A percentile compares a stretch with the other conserved stretches of the same genome.
Evolutionary conservation across 2,797 vertebrate species (phyloP).

Genomic region (Tinamus major): DNA sequence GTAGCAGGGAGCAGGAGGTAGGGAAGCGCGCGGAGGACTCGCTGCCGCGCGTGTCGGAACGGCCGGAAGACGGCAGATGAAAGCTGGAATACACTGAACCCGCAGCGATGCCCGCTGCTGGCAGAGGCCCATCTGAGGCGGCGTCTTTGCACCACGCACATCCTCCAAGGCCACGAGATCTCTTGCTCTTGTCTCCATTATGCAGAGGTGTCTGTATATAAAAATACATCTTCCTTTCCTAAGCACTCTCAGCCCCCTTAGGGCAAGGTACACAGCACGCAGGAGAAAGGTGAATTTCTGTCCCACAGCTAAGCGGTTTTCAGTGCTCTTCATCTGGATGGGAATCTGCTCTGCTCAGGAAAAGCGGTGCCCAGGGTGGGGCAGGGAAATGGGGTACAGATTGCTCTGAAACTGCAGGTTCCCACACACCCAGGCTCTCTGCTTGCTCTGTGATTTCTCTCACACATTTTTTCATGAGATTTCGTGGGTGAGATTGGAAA

Average conservation of each 20-base stretch:
- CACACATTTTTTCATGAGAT: background rate
- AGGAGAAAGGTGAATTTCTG: background rate
- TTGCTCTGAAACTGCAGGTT: background rate
- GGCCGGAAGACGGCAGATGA: background rate
- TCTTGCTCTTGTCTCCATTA: background rate
- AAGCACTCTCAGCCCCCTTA: background rate
- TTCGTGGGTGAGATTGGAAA: fast-evolving
- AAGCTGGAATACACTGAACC: background rate
- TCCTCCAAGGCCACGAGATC: background rate
- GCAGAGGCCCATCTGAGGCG: background rate
- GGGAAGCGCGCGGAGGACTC: background rate
- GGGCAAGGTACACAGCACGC: background rate
- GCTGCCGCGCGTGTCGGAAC: background rate
- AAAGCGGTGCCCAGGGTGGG: background rate
- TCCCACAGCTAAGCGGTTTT: background rate
- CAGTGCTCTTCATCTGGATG: background rate
- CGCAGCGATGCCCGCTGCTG: background rate
- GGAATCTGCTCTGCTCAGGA: fast-evolving
- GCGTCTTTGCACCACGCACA: fast-evolving
- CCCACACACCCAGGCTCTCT: background rate
- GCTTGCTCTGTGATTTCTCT: background rate
- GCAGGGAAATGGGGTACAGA: too few species aligned
- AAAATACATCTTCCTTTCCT: background rate
- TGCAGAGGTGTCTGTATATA: background rate
- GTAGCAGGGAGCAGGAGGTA: background rate